Evolutionary conservation across 1,140 invertebrate species (phyloP).

Genomic region (Hylaeus volcanicus): DNA sequence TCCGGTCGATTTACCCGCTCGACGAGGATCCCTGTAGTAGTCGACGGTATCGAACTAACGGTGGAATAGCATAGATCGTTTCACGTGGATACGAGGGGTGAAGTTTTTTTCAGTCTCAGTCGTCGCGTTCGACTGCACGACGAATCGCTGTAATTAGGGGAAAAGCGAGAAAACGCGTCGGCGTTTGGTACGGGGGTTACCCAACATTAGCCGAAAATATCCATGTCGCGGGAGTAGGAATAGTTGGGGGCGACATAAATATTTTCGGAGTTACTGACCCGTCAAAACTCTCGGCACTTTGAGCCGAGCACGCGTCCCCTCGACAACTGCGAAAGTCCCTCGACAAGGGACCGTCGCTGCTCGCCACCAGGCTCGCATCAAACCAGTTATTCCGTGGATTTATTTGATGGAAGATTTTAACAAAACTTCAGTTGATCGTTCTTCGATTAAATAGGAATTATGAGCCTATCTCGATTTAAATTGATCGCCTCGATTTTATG

Average conservation of each 20-base stretch:
- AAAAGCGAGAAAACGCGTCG: slow-evolving; percentile 46
- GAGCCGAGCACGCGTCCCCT: slow-evolving; percentile 12
- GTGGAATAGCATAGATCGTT: not conserved
- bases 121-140: not conserved
- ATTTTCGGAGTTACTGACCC: slow-evolving; percentile 66
- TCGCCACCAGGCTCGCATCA: no score
- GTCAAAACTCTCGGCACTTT: slow-evolving; percentile 63
- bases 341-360: not conserved
- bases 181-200: slow-evolving; percentile 46
- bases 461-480: no score
- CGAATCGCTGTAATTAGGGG: slow-evolving; percentile 51
- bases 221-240: slow-evolving; percentile 63
- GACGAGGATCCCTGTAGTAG: no score
- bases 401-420: no score
- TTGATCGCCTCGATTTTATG: no score
- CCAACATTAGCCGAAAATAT: slow-evolving; percentile 68
- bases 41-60: no score
- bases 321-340: not conserved
- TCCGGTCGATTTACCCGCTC: no score
- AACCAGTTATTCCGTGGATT: no score
- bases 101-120: not conserved
- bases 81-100: not conserved
- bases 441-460: no score
- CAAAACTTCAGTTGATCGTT: no score
- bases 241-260: slow-evolving; percentile 65